phyloP scores from a whole-genome alignment of 1,140 invertebrate species.

The Ladona fulva region DNA sequence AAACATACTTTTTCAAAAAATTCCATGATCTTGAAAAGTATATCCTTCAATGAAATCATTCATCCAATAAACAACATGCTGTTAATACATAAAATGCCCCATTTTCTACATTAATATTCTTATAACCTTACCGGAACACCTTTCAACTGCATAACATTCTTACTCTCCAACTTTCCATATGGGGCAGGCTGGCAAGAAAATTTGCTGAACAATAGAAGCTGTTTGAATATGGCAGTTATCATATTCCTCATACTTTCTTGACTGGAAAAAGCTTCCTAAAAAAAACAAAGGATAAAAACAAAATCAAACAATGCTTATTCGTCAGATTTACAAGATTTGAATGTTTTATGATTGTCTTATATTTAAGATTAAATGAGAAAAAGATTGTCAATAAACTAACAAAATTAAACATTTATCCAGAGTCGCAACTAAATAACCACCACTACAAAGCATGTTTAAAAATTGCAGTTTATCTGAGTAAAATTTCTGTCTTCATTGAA shows the following conservation, averaged over 20 bases:
- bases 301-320: not conserved
- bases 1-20: too few relatives aligned
- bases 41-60: too few relatives aligned
- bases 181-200: constrained; percentile 60
- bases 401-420: constrained; percentile 21
- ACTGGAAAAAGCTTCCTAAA: constrained; percentile 57
- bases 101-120: too few relatives aligned
- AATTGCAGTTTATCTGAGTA: too few relatives aligned
- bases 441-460: too few relatives aligned
- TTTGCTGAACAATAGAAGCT: constrained; percentile 64
- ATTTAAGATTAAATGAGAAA: too few relatives aligned
- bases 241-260: constrained; percentile 56
- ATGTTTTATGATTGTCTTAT: too few relatives aligned
- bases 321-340: not conserved
- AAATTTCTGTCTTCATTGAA: too few relatives aligned
- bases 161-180: constrained; percentile 47
- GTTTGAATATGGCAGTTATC: constrained; percentile 69
- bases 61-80: too few relatives aligned
- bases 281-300: constrained; percentile 17
- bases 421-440: too few relatives aligned
- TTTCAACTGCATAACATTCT: constrained; percentile 40
- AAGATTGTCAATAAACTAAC: constrained; percentile 11
- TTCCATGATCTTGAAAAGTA: too few relatives aligned
- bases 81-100: too few relatives aligned
- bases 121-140: constrained; percentile 32